Base-by-base conservation (phyloP, 2,113 vertebrate species). In the Cynopterus brachyotis region DNA sequence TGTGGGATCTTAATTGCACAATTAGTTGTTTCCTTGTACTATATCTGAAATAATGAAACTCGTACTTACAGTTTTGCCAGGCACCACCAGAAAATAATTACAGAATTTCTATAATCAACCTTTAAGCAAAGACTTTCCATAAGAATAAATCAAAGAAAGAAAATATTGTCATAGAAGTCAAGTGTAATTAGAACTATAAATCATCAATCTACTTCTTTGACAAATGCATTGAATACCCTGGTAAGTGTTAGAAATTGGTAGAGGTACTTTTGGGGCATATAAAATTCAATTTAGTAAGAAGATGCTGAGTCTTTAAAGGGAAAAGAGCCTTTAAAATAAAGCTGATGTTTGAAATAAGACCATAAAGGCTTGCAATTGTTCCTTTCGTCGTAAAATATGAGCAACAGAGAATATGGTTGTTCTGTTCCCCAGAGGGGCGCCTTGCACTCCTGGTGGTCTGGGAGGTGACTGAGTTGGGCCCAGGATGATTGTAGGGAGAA, bases 61-160 rank as follows among this genome's bases (percentile, higher is more conserved):
- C 69, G 82, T n/a, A 66, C 19, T 70, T 81, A 83, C 16, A 75
- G 50, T 50, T 94, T 95, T 96, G 37, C 53, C 66, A 45, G n/a
- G 57, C 42, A 60, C 12, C n/a, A 28, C 22, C 73, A 59, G 66
- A 76, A 76, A 90, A 59, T 37, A 60, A 89, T 50, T 53, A 40
- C 0, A 62, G 40, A 80, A 72, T 83, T 96, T 90, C 62, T 78
- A 2, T 82, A 84, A 66, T 55, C 13, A 70, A n/a, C 53, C n/a
- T 81, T 57, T 92, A 83, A 96, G 70, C 57, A 87, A 80, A 88
- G 73, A 37, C n/a, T 86, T 57, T 30, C 8, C 17, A 8, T 87
- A 26, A 72, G 47, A 72, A 81, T 64, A 73, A 55, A 82, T 89
- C 87, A 91, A 83, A 94, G 55, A 24, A 66, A 60, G 55, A 80